These are phyloP conservation scores for Pedetes capensis DNA, from an alignment of 2,113 vertebrate species.

Conservation along the genomic window DNA sequence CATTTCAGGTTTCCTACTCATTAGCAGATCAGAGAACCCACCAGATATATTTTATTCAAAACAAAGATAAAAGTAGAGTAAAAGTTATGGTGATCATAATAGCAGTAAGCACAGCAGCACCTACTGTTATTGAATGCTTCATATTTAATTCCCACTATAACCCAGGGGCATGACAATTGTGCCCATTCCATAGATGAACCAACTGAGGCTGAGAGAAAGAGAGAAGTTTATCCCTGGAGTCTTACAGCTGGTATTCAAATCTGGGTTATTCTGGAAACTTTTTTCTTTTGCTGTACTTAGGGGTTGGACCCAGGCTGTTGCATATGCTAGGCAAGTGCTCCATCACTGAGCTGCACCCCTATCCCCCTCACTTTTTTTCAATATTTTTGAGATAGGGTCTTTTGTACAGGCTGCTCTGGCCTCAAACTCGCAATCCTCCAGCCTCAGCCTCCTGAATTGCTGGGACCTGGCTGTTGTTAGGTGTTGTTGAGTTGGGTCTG, in stretches of 20 bases:
- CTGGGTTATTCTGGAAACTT: not conserved
- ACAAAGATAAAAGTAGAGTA: not conserved
- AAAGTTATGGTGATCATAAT: rapidly evolving
- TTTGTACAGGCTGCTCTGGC: too few relatives aligned
- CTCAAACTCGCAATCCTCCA: too few relatives aligned
- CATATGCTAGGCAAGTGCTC: too few relatives aligned
- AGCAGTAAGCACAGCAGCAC: not conserved
- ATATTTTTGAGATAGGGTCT: too few relatives aligned
- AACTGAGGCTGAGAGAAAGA: not conserved
- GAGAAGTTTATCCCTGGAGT: not conserved
- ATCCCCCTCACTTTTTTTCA: too few relatives aligned
- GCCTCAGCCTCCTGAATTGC: too few relatives aligned
- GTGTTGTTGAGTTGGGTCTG: too few relatives aligned
- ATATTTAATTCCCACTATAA: too few relatives aligned
- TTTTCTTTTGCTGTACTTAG: not conserved
- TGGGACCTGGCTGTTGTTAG: too few relatives aligned
- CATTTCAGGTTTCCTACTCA: not conserved
- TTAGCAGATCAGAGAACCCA: not conserved
- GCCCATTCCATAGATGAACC: not conserved
- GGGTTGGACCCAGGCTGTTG: too few relatives aligned
- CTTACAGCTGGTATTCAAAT: not conserved
- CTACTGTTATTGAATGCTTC: too few relatives aligned
- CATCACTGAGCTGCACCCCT: too few relatives aligned
- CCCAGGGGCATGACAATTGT: rapidly evolving
- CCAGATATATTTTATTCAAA: not conserved